Evolutionary conservation across 1,140 invertebrate species (phyloP), one percentile per base, ranked within the genome.

Genomic region (Drosophila repletoides): DNA sequence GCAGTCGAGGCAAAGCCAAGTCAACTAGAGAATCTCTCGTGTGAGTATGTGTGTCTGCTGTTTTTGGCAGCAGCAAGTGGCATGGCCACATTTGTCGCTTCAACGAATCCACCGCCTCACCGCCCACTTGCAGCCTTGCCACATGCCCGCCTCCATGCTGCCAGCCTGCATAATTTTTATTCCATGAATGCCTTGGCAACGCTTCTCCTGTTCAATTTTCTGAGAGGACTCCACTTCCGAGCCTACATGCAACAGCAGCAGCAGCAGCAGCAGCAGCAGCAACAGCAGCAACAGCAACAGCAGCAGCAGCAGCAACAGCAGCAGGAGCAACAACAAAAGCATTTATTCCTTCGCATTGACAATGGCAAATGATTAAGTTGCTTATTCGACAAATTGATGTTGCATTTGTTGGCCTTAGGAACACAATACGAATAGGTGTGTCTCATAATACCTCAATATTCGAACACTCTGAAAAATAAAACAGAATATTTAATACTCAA

Each of bases 51-150:
- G 21, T 52, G 29, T 28, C 68, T 68, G 61, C 79, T 84, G 79
- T 84, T 84, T 83, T 83, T 83, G 79, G 79, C 79, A 83, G 79
- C 79, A 83, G 79, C 79, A 83, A 84, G 80, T 83, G 80, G 79
- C 79, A 79, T 71, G 31, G 79, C 79, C 79, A 84, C 79, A 83
- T 83, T 83, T 83, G 79, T 84, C 79, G 79, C 74, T 83, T 74
- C 70, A 83, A 59, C 75, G 70, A 38, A n/a, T 22, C 46, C 41
- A 41, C 21, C 5, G 21, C 40, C 21, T 33, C 49, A 22, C 15
- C 46, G 14, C 38, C 15, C 28, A 6, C 38, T 21, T 0, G 3
- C 29, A 17, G n/a, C 41, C 36, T 17, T n/a, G 5, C 14, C n/a
- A n/a, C n/a, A n/a, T 24, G 63, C 69, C 40, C 34, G 49, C 65